Conservation (phyloP, 1,140 invertebrate genomes). For the Drosophila erecta region DNA sequence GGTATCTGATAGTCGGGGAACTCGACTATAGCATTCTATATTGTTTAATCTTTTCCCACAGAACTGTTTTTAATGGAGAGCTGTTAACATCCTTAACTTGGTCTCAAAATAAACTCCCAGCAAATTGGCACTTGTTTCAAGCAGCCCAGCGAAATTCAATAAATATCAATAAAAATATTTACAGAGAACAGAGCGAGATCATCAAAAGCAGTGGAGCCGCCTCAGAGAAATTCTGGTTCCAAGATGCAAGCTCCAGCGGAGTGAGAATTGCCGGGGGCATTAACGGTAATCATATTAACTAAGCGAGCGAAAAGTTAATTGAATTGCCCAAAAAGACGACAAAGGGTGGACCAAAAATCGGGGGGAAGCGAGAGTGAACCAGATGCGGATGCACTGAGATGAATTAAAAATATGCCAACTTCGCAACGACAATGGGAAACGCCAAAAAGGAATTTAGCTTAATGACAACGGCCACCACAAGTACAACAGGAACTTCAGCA, state of each 20-base stretch:
- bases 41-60: conserved; percentile 2
- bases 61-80: background rate
- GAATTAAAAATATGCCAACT: conserved; percentile 64
- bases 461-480: conserved; percentile 39
- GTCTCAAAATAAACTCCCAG: conserved; percentile 35
- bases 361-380: conserved; percentile 13
- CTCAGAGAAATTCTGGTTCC: conserved; percentile 12
- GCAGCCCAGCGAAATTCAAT: conserved; percentile 60
- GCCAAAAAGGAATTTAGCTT: conserved; percentile 71
- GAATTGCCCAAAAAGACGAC: conserved; percentile 64
- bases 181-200: conserved; percentile 40
- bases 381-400: conserved; percentile 61
- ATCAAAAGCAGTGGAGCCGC: conserved; percentile 56
- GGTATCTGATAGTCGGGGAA: too few species aligned
- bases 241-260: conserved; percentile 3
- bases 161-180: conserved; percentile 72
- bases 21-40: too few species aligned
- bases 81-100: conserved; percentile 2
- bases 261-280: background rate
- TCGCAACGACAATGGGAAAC: conserved; percentile 64
- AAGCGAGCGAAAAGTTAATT: conserved; percentile 61
- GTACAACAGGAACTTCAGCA: conserved; percentile 18
- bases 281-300: conserved; percentile 77
- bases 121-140: conserved; percentile 57
- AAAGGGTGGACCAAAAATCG: conserved; percentile 4